Conservation (phyloP, 1,140 invertebrate genomes). For the Aphaenogaster floridana region DNA sequence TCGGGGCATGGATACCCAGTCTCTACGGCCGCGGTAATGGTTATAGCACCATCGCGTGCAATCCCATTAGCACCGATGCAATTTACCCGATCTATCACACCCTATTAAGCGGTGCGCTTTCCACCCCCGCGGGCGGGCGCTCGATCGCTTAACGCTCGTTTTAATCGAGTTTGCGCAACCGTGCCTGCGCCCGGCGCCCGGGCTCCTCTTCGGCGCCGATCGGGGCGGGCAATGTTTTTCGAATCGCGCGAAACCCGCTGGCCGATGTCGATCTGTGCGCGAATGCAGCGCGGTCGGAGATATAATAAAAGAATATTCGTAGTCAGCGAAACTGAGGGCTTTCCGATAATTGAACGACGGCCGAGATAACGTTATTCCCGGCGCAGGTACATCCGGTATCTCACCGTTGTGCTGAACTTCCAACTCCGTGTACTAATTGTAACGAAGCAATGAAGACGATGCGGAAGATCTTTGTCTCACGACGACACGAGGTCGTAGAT, state of each 20-base stretch:
- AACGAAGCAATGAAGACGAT: slow-evolving; percentile 54
- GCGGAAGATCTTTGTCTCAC: slow-evolving; percentile 62
- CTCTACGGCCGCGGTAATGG: slow-evolving; percentile 84
- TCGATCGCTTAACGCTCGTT: slow-evolving; percentile 85
- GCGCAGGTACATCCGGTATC: background rate
- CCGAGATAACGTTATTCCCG: background rate
- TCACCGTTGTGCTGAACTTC: slow-evolving; percentile 22
- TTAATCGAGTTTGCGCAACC: slow-evolving; percentile 84
- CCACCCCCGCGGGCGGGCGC: slow-evolving; percentile 79
- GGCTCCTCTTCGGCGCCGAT: slow-evolving; percentile 66
- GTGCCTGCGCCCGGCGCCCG: slow-evolving; percentile 60
- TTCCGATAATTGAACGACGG: slow-evolving; percentile 70
- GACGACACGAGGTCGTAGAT: slow-evolving; percentile 43
- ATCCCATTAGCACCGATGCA: slow-evolving; percentile 87
- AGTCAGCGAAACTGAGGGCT: slow-evolving; percentile 65
- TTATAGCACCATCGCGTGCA: slow-evolving; percentile 87
- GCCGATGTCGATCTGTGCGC: slow-evolving; percentile 27
- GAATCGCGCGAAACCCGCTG: slow-evolving; percentile 32
- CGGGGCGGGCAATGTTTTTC: slow-evolving; percentile 66
- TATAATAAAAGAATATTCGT: slow-evolving; percentile 39
- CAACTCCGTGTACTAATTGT: slow-evolving; percentile 20
- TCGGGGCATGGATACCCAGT: slow-evolving; percentile 78
- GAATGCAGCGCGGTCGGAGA: background rate
- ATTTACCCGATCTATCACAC: slow-evolving; percentile 87
- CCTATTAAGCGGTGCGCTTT: slow-evolving; percentile 86